Evolutionary conservation across 1,140 invertebrate genomes (phyloP), one percentile per base, ranked within the genome.

Genomic region (Phortica variegata): DNA sequence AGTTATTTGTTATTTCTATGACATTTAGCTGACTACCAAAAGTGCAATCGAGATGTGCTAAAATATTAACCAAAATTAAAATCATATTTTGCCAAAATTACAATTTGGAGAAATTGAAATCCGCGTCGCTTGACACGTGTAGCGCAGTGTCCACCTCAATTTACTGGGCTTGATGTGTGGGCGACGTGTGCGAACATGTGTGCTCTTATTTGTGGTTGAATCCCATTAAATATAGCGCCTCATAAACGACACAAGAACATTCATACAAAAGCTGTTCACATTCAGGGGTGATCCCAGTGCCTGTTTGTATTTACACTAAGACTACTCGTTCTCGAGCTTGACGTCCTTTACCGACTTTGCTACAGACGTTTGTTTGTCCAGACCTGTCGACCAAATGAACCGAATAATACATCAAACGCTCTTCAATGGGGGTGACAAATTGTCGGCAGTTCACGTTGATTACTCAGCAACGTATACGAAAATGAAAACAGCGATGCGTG

Each of bases 391-490:
- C 54, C 70, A 73, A 73, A 73, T 73, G 70, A 73, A 73, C 54
- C 70, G 61, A 65, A 68, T 73, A 73, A 73, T 73, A 73, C 70
- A 73, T 73, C 70, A 73, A 73, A 73, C 65, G 61, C 59, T 65
- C 58, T 60, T 68, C 57, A 73, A 58, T 65, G 57, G 63, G 70
- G 70, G 65, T 73, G 70, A 71, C 70, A 73, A 73, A 70, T 68
- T 65, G 60, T 45, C 54, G 62, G 56, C 62, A 60, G 65, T 68
- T 65, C 62, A 43, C 34, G 47, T 54, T 68, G 56, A 68, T 68
- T 68, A 63, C 54, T 63, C 52, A 55, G n/a, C 18, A 37, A 10
- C 20, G 29, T 31, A 17, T 42, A 38, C 18, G 29, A 40, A 12
- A 16, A 32, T 20, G 41, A 21, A 19, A 37, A 38, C n/a, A n/a